Base-by-base conservation (phyloP, 2,797 vertebrate genomes). In the Pantherophis alleghaniensis region DNA sequence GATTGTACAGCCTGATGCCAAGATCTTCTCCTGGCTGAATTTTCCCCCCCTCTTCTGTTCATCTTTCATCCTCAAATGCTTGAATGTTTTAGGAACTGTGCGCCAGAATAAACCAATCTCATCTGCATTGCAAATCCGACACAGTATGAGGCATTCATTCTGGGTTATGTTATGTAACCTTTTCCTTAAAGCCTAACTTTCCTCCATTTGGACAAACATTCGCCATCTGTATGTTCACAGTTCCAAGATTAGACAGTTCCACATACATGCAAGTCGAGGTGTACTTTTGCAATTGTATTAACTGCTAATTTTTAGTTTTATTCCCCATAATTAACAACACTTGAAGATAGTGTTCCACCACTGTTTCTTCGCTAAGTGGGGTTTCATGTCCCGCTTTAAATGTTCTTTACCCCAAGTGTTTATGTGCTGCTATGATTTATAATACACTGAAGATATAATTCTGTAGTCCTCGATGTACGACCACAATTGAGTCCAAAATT, bases 1-100 rank as follows among this genome's bases (percentile, higher is more conserved):
- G 79, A 47, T 24, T 13, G 42, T 12, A 42, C 42, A 83, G 42
- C 37, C 20, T 4, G 10, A 83, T 83, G 74, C 74, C 74, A 83
- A 83, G 9, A 83, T 24, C 42, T 2, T 42, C 74, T 12, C 4
- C 22, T 83, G 20, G 37, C 79, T 83, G 79, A 83, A 37, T 74
- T 20, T 18, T 37, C 2, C 6, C 1, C 0, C 14, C 6, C 1
- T 5, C 4, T 24, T 12, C 37, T 5, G 2, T 83, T 83, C 20
- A 83, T 83, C 74, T 47, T 83, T 22, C 20, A 47, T 83, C 20
- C 74, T 47, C 20, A 42, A 47, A 24, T 83, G 9, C 37, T 22
- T 47, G 74, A 22, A 4, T 83, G 37, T 79, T 83, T 83, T 47
- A 47, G 74, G 79, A 47, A 24, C 42, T 24, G 79, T 24, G 37